These are phyloP conservation scores for Drosophila leonis DNA, from an alignment of 2,888 invertebrate species.

Conservation along the genomic window DNA sequence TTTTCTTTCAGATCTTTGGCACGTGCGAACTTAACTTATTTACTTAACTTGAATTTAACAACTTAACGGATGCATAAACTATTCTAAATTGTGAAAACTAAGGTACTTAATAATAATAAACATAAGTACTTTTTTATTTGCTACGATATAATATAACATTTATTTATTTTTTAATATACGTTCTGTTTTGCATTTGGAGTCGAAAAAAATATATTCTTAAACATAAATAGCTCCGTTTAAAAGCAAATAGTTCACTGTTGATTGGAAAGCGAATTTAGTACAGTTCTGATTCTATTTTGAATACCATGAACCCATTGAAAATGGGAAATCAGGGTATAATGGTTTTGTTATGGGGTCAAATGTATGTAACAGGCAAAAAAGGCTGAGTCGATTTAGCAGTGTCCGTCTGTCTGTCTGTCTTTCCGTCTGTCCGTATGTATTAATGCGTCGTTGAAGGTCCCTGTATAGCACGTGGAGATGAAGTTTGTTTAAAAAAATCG, in stretches of 20 bases:
- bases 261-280: background rate
- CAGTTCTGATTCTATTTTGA: background rate
- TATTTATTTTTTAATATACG: constrained; percentile 1
- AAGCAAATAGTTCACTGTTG: background rate
- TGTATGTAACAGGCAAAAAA: too few relatives aligned
- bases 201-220: background rate
- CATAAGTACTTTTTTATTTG: background rate
- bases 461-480: too few relatives aligned
- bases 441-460: too few relatives aligned
- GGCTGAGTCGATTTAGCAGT: too few relatives aligned
- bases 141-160: background rate
- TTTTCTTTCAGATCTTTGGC: constrained; percentile 12
- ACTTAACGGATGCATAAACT: constrained; percentile 9
- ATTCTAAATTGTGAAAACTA: constrained; percentile 1
- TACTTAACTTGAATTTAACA: constrained; percentile 2
- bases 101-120: background rate
- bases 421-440: too few relatives aligned
- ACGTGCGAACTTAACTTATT: constrained; percentile 15
- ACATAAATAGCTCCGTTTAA: background rate
- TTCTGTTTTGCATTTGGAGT: background rate
- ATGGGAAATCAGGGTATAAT: too few relatives aligned
- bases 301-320: too few relatives aligned
- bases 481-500: too few relatives aligned
- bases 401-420: too few relatives aligned
- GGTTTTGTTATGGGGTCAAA: too few relatives aligned